Conservation (phyloP, 2,797 vertebrate genomes). For the Chiroxiphia lanceolata region DNA sequence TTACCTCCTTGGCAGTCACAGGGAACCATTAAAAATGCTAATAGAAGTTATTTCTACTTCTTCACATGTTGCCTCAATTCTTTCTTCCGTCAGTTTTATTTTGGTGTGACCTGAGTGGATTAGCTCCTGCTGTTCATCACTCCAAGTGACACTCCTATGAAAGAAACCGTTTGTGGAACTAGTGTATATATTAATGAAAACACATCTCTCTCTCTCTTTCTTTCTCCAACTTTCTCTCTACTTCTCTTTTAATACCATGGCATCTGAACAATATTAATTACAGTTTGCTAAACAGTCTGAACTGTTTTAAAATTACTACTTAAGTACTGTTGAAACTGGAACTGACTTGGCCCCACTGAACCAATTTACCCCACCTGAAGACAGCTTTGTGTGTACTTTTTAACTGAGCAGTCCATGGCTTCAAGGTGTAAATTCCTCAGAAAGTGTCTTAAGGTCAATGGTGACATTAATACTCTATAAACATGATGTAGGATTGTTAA, state of each 20-base stretch:
- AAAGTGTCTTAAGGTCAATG: not conserved
- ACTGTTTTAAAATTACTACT: not conserved
- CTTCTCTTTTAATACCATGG: not conserved
- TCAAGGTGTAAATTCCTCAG: not conserved
- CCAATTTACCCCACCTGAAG: not conserved
- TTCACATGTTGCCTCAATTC: not conserved
- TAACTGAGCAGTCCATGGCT: not conserved
- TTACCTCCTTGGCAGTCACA: not conserved
- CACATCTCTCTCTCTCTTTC: not conserved
- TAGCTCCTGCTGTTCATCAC: conserved; percentile 15
- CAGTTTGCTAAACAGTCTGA: not conserved
- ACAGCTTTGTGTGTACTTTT: not conserved
- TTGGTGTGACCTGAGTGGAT: conserved; percentile 7
- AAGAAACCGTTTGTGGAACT: not conserved
- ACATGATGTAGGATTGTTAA: not conserved
- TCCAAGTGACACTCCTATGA: not conserved
- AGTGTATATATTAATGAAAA: not conserved
- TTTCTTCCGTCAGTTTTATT: not conserved
- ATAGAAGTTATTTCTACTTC: conserved; percentile 16
- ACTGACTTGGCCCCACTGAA: not conserved
- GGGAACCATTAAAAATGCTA: not conserved
- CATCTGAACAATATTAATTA: not conserved
- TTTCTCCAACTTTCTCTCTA: not conserved
- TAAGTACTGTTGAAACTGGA: not conserved
- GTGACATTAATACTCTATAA: not conserved